A percentile compares a stretch with the other conserved stretches of the same genome.
phyloP scores from a whole-genome alignment of 1,140 invertebrate species.

The Drosophila rufa region DNA sequence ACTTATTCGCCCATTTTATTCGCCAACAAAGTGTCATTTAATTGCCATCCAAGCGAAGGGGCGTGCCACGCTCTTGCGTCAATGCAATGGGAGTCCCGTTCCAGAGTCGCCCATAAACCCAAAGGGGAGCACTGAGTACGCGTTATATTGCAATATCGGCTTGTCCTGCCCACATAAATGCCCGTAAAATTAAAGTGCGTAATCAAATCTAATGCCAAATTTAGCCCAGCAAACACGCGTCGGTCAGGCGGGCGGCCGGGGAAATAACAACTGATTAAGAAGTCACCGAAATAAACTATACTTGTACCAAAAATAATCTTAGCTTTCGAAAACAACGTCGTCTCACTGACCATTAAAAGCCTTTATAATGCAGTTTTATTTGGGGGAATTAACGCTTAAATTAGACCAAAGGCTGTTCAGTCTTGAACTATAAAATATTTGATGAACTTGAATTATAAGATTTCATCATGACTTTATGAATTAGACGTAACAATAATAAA shows the following conservation, averaged over 20 bases:
- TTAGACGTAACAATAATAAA: too few relatives aligned
- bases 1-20: conserved; percentile 12
- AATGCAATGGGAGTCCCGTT: conserved; percentile 38
- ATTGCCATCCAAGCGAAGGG: conserved; percentile 27
- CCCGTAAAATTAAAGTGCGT: conserved; percentile 56
- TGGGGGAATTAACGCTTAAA: neutral
- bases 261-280: conserved; percentile 12
- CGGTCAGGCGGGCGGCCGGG: neutral
- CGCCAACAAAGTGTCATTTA: conserved; percentile 41
- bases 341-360: conserved; percentile 1
- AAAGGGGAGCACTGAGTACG: neutral
- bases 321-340: neutral
- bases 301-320: conserved; percentile 4
- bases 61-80: conserved; percentile 55
- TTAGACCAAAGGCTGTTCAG: neutral
- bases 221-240: conserved; percentile 18
- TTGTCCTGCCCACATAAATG: conserved; percentile 7
- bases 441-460: neutral
- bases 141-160: conserved; percentile 16
- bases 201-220: conserved; percentile 52
- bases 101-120: neutral
- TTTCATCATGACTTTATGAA: neutral
- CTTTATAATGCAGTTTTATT: neutral
- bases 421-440: neutral
- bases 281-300: conserved; percentile 13